Base-by-base conservation (phyloP, 2,797 vertebrate species). In the Clamator glandarius region DNA sequence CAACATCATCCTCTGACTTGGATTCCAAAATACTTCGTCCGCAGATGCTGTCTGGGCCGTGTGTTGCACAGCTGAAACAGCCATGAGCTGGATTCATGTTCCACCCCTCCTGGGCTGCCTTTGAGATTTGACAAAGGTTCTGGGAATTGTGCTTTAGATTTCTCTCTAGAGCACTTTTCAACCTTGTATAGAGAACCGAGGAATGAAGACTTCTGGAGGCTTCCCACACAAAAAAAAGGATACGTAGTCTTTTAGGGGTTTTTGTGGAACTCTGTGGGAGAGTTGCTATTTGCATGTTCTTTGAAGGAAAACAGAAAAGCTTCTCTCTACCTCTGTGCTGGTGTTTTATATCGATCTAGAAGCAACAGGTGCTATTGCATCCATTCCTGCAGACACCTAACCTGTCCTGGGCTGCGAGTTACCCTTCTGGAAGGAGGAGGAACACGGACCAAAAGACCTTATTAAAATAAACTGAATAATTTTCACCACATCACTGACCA, bases 401-500 rank as follows among this genome's bases (percentile, higher is more conserved):
- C 81, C 74, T 9, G 29, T 39, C 59, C 5, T 31, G 59, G 28
- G 62, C 67, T 58, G 18, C 2, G 61, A 92, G 58, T 61, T 36
- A 10, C 4, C 0, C n/a, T 84, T 20, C 36, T 72, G 91, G 69
- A 68, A 78, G 69, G 77, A 68, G 70, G 17, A 41, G 31, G 4
- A 20, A 29, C 9, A 5, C 5, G 69, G 63, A 68, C 80, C 69
- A 57, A 57, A 81, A 42, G 76, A 23, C 59, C 81, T 84, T 17
- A 41, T 85, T 62, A 84, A 88, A 78, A 54, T 15, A 8, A 90
- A 67, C 26, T 3, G 19, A 77, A 58, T 69, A 3, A 79, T 64
- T 84, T 41, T 36, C 61, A 85, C 92, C 93, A 92, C 95, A 94
- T 87, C 89, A 87, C 50, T 91, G 81, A 50, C 87, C 84, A 36